A percentile compares a stretch with the other conserved stretches of the same genome.
These are phyloP conservation scores for Cyanoderma ruficeps DNA, from an alignment of 2,113 vertebrate species.

Conservation along the genomic window DNA sequence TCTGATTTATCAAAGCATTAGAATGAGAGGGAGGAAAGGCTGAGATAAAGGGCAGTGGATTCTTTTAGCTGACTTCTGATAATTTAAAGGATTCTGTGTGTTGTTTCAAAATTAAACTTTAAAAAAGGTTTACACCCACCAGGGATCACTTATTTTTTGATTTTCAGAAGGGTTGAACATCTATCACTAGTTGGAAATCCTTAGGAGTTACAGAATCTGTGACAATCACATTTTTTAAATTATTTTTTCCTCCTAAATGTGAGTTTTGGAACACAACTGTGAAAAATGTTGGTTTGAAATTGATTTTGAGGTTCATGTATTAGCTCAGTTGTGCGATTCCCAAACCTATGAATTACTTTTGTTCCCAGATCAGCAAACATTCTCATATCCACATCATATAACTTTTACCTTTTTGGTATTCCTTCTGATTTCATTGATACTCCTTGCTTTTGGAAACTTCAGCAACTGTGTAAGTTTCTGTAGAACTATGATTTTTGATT, in stretches of 20 bases:
- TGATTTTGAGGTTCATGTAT: background rate
- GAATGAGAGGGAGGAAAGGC: background rate
- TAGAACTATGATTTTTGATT: background rate
- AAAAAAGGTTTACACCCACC: background rate
- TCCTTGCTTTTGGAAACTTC: background rate
- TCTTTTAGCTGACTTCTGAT: constrained; percentile 16
- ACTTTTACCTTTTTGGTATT: background rate
- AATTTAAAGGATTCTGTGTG: background rate
- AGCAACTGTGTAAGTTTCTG: background rate
- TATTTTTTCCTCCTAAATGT: background rate
- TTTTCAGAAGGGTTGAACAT: background rate
- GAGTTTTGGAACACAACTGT: background rate
- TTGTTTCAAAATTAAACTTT: background rate
- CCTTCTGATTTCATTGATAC: background rate
- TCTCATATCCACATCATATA: background rate
- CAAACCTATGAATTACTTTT: background rate
- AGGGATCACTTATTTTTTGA: background rate
- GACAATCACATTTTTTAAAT: background rate
- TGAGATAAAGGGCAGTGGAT: background rate
- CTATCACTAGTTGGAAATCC: background rate
- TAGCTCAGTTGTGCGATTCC: background rate
- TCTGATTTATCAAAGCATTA: constrained; percentile 40
- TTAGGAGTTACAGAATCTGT: background rate
- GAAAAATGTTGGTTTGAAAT: background rate
- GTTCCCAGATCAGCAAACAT: background rate